Percentiles rank a stretch among this genome's conserved stretches.
Evolutionary conservation across 2,888 invertebrate species (phyloP).

Genomic region (Aleiodes testaceus): DNA sequence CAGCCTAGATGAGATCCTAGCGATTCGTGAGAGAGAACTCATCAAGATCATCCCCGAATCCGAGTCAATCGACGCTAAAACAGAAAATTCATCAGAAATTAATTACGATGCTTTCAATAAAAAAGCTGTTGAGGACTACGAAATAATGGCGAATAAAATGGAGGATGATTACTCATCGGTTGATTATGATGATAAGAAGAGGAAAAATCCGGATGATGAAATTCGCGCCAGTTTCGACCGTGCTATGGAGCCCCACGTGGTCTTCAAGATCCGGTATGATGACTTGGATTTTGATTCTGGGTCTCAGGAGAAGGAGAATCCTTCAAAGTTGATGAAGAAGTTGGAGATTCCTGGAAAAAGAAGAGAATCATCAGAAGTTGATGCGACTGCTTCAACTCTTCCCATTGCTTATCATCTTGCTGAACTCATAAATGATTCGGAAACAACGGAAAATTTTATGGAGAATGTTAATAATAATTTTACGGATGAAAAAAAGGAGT

Average conservation of each 20-base stretch:
- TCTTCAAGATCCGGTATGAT: conserved; percentile 69
- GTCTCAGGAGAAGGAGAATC: conserved; percentile 56
- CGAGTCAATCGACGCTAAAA: conserved; percentile 31
- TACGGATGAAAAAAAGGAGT: no score
- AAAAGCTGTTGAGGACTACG: conserved; percentile 68
- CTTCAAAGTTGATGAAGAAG: background rate
- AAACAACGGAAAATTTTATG: background rate
- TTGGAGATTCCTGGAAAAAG: background rate
- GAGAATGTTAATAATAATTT: background rate
- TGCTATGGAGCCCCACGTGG: conserved; percentile 65
- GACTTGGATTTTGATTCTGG: conserved; percentile 66
- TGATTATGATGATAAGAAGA: conserved; percentile 35
- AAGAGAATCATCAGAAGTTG: no score
- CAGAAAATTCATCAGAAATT: conserved; percentile 9
- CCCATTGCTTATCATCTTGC: conserved; percentile 27
- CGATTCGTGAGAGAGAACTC: conserved; percentile 64
- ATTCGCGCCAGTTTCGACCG: conserved; percentile 58
- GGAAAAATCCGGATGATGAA: conserved; percentile 42
- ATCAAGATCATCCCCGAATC: conserved; percentile 55
- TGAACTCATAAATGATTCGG: conserved; percentile 14
- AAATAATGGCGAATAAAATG: conserved; percentile 60
- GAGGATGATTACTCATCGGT: conserved; percentile 44
- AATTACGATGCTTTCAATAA: conserved; percentile 64
- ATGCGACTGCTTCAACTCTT: conserved; percentile 15
- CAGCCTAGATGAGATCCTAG: conserved; percentile 64